Evolutionary conservation across 2,888 invertebrate genomes (phyloP), one percentile per base, ranked within the genome.

Genomic region (Brachyptera risi): DNA sequence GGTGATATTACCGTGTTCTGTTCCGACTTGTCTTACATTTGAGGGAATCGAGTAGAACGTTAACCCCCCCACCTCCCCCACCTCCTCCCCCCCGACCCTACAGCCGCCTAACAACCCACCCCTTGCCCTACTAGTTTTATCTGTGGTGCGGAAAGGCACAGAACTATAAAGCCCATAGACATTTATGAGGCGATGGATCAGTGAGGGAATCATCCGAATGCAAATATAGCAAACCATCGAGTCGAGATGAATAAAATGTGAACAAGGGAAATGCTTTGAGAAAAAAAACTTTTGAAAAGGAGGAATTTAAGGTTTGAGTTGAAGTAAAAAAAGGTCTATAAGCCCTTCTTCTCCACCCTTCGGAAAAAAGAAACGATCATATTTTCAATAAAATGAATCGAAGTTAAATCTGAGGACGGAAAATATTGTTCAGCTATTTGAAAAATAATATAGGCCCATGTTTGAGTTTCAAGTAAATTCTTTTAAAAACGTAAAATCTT

Each of bases 161-260:
- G 42, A 24, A 51, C 17, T 27, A 51, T 51, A 51, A 51, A 51
- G 27, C 50, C 50, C 50, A 51, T 51, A 51, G 50, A 51, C 50
- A 51, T 51, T 51, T 51, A 51, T 51, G 50, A 51, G 50, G 50
- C 50, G 27, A 51, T 51, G 50, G 50, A 51, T 51, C 50, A 51
- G 50, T 9, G 17, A 4, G 38, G 24, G 50, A 38, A 37, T 50
- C 38, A 50, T 49, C 38, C 37, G 47, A 50, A 59, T 59, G 59
- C 59, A 59, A 59, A 50, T n/a, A n/a, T 59, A 59, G 50, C 24
- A 17, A 51, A n/a, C 50, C 50, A 27, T 51, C 27, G 27, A 51
- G 50, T n/a, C 27, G 50, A 51, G 50, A 51, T 51, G 50, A 51
- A 51, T 51, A 51, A 51, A 51, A 51, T 51, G 50, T 51, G 50